Evolutionary conservation across 2,888 invertebrate genomes (phyloP).

Genomic region (Acanthopleura granulata): DNA sequence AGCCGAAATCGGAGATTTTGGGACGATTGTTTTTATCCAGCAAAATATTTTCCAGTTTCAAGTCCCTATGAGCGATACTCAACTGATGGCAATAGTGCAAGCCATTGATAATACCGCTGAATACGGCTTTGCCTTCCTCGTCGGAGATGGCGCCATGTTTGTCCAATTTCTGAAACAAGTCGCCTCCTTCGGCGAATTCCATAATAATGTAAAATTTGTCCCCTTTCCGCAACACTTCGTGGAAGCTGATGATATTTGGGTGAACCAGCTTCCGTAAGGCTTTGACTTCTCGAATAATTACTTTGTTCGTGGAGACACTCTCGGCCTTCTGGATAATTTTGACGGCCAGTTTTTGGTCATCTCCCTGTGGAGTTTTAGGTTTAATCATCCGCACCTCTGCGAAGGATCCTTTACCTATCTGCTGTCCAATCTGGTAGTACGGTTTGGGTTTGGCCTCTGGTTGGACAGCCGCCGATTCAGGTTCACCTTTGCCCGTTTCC

Average conservation of each 20-base stretch:
- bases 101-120: neutral
- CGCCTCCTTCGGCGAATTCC: slow-evolving; percentile 7
- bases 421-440: neutral
- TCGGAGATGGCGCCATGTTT: slow-evolving; percentile 9
- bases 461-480: neutral
- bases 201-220: slow-evolving; percentile 1
- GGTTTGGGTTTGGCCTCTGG: neutral
- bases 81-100: neutral
- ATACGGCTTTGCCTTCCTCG: neutral
- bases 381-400: slow-evolving; percentile 4
- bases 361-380: neutral
- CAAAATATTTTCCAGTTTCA: slow-evolving; percentile 9
- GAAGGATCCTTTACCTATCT: slow-evolving; percentile 1
- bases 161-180: slow-evolving; percentile 13
- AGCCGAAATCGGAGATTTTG: slow-evolving; percentile 10
- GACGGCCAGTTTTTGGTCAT: neutral
- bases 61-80: slow-evolving; percentile 5
- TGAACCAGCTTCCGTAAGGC: slow-evolving; percentile 3
- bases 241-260: slow-evolving; percentile 14
- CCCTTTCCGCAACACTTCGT: neutral
- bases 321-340: slow-evolving; percentile 6
- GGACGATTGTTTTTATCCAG: neutral
- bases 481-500: neutral
- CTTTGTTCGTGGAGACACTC: neutral
- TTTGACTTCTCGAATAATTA: neutral